Conservation (phyloP, 2,113 vertebrate species). For the Urocolius indicus region DNA sequence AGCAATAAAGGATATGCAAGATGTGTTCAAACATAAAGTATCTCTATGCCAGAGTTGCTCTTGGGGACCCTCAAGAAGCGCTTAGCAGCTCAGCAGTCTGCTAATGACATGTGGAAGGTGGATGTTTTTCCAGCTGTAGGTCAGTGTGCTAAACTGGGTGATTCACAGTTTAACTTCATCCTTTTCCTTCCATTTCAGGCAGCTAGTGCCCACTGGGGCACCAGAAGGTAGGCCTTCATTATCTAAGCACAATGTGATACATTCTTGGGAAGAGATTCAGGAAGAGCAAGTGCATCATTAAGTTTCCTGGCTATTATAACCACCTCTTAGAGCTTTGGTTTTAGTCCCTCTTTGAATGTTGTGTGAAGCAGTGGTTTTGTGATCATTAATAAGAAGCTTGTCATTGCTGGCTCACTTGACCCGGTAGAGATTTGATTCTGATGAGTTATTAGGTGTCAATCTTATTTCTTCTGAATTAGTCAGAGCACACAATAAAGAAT, state of each 20-base stretch:
- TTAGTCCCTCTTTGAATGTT: neutral
- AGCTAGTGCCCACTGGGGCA: conserved; percentile 52
- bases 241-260: neutral
- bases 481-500: neutral
- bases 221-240: conserved; percentile 46
- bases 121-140: neutral
- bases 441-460: neutral
- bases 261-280: neutral
- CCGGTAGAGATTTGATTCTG: neutral
- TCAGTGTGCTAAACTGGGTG: conserved; percentile 12
- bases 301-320: neutral
- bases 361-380: neutral
- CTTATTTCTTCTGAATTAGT: neutral
- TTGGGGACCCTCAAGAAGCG: neutral
- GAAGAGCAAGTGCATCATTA: conserved; percentile 20
- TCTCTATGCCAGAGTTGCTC: neutral
- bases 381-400: neutral
- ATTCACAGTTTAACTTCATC: conserved; percentile 40
- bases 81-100: neutral
- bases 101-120: neutral
- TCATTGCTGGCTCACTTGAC: neutral
- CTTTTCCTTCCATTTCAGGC: conserved; percentile 64
- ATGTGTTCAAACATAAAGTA: neutral
- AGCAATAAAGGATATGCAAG: neutral
- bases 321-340: neutral